Percentiles rank a stretch among this genome's conserved stretches.
phyloP scores from a whole-genome alignment of 1,140 invertebrate species.

The Trichonephila inaurata region DNA sequence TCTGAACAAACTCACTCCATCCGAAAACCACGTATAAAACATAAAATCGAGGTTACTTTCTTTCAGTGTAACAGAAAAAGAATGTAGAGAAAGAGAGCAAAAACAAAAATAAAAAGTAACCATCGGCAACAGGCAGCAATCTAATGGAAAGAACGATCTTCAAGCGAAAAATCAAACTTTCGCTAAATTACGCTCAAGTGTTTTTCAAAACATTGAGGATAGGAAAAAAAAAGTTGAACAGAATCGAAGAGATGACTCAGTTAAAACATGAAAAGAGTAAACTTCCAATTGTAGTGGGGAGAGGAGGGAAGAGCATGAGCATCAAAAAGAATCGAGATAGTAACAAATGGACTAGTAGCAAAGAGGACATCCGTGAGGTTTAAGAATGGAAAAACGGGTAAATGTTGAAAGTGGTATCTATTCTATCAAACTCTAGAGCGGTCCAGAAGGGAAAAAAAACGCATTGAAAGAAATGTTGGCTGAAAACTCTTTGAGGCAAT shows the following conservation, averaged over 20 bases:
- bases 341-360: constrained; percentile 34
- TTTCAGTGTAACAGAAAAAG: no score
- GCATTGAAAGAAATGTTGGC: not conserved
- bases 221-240: not conserved
- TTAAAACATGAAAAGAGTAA: constrained; percentile 53
- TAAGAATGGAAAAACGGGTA: not conserved
- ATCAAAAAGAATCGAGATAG: constrained; percentile 37
- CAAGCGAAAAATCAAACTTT: constrained; percentile 45
- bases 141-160: constrained; percentile 15
- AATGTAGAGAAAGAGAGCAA: not conserved
- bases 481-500: constrained; percentile 25
- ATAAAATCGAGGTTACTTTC: no score
- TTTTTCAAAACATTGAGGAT: constrained; percentile 7
- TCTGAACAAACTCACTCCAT: no score
- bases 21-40: no score
- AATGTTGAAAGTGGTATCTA: constrained; percentile 32
- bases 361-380: constrained; percentile 25
- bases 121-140: constrained; percentile 28
- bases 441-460: no score
- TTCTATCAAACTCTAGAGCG: not conserved
- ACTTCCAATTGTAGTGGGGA: constrained; percentile 42
- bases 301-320: not conserved
- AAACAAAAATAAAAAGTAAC: not conserved
- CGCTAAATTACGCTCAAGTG: constrained; percentile 41
- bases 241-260: constrained; percentile 31